phyloP scores from a whole-genome alignment of 35 echinoderm and acorn worm genomes.

The Apostichopus parvimensis region DNA sequence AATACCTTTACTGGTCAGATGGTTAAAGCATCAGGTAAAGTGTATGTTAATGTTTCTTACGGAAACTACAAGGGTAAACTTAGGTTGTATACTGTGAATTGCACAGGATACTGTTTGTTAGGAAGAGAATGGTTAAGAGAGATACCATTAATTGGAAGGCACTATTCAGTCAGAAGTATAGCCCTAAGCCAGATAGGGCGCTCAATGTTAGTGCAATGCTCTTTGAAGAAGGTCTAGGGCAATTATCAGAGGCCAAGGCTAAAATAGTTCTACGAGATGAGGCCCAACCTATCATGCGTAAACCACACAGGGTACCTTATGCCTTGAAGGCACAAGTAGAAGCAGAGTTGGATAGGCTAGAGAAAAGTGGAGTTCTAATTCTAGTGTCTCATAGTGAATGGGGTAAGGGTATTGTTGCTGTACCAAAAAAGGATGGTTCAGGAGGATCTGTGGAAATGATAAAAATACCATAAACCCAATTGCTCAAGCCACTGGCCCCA shows the following conservation, averaged over 20 bases:
- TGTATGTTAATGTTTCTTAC: no score
- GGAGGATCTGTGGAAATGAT: conserved; percentile 62
- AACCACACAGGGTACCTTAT: conserved; percentile 49
- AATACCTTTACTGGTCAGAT: no score
- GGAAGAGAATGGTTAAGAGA: no score
- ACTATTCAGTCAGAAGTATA: background rate
- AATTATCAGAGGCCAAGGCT: background rate
- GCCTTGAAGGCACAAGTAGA: conserved; percentile 45
- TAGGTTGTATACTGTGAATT: no score
- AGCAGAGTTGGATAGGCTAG: conserved; percentile 48
- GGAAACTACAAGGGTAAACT: no score
- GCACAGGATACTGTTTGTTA: no score
- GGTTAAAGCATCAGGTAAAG: no score
- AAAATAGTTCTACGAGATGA: conserved; percentile 16
- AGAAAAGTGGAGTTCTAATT: conserved; percentile 19
- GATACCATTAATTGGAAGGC: no score
- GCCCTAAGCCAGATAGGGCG: background rate
- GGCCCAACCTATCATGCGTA: conserved; percentile 7
- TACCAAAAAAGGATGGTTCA: conserved; percentile 51
- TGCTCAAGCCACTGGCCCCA: conserved; percentile 47
- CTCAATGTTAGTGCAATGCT: background rate
- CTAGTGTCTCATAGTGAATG: conserved; percentile 53
- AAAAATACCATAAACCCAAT: conserved; percentile 56
- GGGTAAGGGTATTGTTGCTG: conserved; percentile 38
- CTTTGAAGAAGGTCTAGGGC: conserved; percentile 7